phyloP scores from a whole-genome alignment of 64 coral and sea anemone species.

The Montipora sp. region DNA sequence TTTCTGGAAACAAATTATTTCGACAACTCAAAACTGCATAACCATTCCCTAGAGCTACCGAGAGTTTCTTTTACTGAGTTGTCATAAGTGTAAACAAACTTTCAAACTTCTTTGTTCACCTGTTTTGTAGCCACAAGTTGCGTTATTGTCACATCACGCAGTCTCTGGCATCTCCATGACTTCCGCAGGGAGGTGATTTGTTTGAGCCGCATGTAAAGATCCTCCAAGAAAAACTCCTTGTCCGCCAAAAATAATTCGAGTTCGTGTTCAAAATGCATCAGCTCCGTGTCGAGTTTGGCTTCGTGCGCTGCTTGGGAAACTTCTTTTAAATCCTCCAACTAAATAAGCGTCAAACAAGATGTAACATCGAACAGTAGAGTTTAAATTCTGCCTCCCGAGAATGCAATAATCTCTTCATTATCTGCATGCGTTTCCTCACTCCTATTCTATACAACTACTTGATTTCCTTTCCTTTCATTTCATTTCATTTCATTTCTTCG shows the following conservation, averaged over 20 bases:
- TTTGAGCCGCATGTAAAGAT: conserved; percentile 75
- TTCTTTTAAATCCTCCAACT: conserved; percentile 69
- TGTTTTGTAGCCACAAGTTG: conserved; percentile 72
- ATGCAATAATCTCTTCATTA: no score
- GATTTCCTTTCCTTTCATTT: no score
- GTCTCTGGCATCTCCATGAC: conserved; percentile 62
- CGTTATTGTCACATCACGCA: conserved; percentile 14
- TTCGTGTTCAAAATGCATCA: conserved; percentile 65
- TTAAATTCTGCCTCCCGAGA: not conserved
- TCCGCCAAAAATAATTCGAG: conserved; percentile 79
- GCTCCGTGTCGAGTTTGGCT: conserved; percentile 72
- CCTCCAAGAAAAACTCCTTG: conserved; percentile 71
- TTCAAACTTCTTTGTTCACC: conserved; percentile 37
- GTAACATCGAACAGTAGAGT: no score
- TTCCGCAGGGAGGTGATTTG: conserved; percentile 66
- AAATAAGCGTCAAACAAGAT: not conserved
- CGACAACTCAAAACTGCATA: no score
- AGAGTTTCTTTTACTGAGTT: not conserved
- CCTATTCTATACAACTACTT: no score
- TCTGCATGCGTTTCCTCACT: no score
- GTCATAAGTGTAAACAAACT: not conserved
- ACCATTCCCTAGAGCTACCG: not conserved
- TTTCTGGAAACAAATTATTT: no score
- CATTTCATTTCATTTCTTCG: no score
- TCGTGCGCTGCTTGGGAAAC: conserved; percentile 79